Evolutionary conservation across 1,140 invertebrate genomes (phyloP).

Genomic region (Drosophila orosa): DNA sequence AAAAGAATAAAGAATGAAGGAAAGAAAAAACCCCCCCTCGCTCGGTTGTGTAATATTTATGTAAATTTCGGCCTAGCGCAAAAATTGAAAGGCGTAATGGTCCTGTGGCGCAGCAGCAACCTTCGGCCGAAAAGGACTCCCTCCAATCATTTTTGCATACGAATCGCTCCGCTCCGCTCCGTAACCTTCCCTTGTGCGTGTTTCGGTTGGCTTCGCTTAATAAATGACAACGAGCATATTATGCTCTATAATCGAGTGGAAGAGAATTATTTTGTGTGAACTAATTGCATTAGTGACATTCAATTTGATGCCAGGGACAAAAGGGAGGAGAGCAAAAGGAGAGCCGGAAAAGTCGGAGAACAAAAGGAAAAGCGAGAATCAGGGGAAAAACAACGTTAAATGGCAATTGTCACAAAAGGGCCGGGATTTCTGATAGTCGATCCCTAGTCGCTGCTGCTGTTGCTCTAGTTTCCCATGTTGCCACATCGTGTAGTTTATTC

Average conservation of each 20-base stretch:
- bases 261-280: constrained; percentile 82
- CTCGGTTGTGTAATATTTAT: constrained; percentile 74
- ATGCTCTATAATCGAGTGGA: constrained; percentile 79
- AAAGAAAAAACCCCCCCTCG: neutral
- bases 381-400: constrained; percentile 62
- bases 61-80: constrained; percentile 65
- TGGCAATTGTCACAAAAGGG: constrained; percentile 72
- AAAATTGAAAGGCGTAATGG: constrained; percentile 79
- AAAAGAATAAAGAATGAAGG: too few relatives aligned
- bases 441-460: constrained; percentile 30
- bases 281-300: constrained; percentile 84
- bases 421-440: constrained; percentile 51
- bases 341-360: neutral
- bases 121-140: constrained; percentile 8
- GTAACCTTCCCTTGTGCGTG: constrained; percentile 20
- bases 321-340: constrained; percentile 14
- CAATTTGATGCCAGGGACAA: constrained; percentile 65
- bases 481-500: constrained; percentile 56
- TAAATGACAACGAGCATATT: constrained; percentile 80
- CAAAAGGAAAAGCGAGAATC: constrained; percentile 5
- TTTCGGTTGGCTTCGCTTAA: constrained; percentile 39
- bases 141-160: constrained; percentile 62
- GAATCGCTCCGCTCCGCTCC: constrained; percentile 13
- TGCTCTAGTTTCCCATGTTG: constrained; percentile 52
- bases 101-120: constrained; percentile 49